Conservation (phyloP, 2,797 vertebrate genomes). For the Mastacembelus armatus region DNA sequence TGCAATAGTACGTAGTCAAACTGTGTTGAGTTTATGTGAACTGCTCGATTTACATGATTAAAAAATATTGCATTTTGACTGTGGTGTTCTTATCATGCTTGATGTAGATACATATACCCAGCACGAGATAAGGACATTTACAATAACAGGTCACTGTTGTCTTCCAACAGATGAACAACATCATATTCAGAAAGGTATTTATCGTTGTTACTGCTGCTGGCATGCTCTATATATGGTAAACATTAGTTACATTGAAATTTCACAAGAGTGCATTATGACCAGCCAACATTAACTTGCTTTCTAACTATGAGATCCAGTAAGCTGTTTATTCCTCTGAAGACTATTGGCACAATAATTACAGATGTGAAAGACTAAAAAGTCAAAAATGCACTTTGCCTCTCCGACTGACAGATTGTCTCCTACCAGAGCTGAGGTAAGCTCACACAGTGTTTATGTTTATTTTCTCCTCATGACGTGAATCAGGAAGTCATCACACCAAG, state of each 20-base stretch:
- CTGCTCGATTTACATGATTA: conserved; percentile 63
- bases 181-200: conserved; percentile 14
- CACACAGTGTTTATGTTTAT: background rate
- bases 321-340: conserved; percentile 32
- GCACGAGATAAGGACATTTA: conserved; percentile 2
- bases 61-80: conserved; percentile 54
- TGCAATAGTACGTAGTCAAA: conserved; percentile 7
- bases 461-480: conserved; percentile 1
- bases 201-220: conserved; percentile 66
- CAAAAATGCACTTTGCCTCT: conserved; percentile 45
- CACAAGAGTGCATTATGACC: conserved; percentile 57
- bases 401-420: conserved; percentile 52
- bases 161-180: conserved; percentile 17
- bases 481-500: conserved; percentile 26
- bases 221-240: conserved; percentile 74
- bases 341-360: conserved; percentile 58
- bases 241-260: conserved; percentile 70
- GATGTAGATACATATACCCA: background rate
- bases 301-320: conserved; percentile 45
- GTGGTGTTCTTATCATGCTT: conserved; percentile 42
- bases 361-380: conserved; percentile 54
- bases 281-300: conserved; percentile 33
- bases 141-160: conserved; percentile 12
- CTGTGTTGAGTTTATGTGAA: conserved; percentile 45
- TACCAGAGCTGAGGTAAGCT: conserved; percentile 40